Evolutionary conservation across 2,113 vertebrate genomes (phyloP), one percentile per base, ranked within the genome.

Genomic region (Promerops cafer): DNA sequence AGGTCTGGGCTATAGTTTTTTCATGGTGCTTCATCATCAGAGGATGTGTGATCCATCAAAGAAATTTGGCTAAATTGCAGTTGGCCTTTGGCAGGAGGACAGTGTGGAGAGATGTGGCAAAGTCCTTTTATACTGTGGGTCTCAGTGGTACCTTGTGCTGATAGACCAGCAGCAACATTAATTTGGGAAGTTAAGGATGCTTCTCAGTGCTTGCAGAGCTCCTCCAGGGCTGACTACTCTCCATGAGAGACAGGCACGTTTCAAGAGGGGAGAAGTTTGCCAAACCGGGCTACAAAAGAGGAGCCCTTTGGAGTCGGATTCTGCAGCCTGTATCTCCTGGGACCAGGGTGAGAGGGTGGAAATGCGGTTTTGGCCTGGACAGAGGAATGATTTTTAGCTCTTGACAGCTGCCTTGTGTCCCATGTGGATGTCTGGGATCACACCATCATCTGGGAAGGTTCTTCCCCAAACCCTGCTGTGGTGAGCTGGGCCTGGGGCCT

Each of bases 221-320:
- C 45, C 57, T 79, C 45, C 23, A 61, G 86, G 21, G 10, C 59
- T 81, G 72, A 42, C 13, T 80, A n/a, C 64, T 89, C 50, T 53
- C 87, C 3, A 1, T n/a, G 57, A 42, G 20, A 75, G 27, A 35
- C 1, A 0, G 37, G 11, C 1, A 1, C 1, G 0, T 83, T 90
- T 82, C 37, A 37, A 56, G 70, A 52, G 15, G 7, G 13, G 11
- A 76, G 19, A 31, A 70, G 27, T 78, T 59, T 95, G 20, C 28
- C 20, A 82, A 47, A 84, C 12, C 21, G 31, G 23, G 11, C 39
- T 74, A 23, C 13, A 35, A 27, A 52, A 65, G 27, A 68, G 24
- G 15, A 61, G 33, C 37, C 27, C 39, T 84, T 53, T 4, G 11
- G 39, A 60, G n/a, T 44, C 59, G 28, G 52, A 7, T n/a, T 83